Evolutionary conservation across 2,888 invertebrate species (phyloP), one percentile per base, ranked within the genome.

Genomic region (Rhyacophila evoluta): DNA sequence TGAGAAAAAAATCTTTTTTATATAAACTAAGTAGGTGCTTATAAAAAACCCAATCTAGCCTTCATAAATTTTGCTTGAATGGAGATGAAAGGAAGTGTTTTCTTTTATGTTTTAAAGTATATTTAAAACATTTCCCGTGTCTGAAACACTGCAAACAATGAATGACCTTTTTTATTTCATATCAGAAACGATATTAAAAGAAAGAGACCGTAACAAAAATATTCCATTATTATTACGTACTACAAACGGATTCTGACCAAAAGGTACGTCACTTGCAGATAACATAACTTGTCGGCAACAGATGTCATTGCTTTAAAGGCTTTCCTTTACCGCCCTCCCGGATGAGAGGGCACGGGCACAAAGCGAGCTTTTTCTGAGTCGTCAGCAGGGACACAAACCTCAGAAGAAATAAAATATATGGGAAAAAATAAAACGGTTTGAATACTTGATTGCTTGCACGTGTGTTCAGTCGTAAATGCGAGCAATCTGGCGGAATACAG

Each of bases 321-420:
- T 55, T 55, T 55, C 55, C 19, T 19, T 55, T 55, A 8, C 55
- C 55, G 25, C 19, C 8, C 19, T 55, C 55, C 55, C 55, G 25
- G 55, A 19, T 55, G 55, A 10, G 55, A 4, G 55, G 55, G 8
- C 55, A 19, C 19, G 15, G 55, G 2, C 55, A 55, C 55, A 55
- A 55, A 55, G 55, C 15, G 55, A 19, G 55, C 19, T 55, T 55
- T n/a, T 55, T 55, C 55, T 55, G 55, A 55, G 25, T 19, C 55
- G 55, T 55, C 55, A 55, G 55, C 55, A 19, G 55, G 55, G 55
- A 55, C 55, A 10, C 19, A 55, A 19, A 55, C 55, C 55, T 55
- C 55, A 55, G 19, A 55, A 55, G 55, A 19, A 55, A 55, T 55
- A 55, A 55, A 55, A 55, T 55, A 55, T 55, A 55, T 55, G 55